Percentiles rank a stretch among this genome's conserved stretches.
These are phyloP conservation scores for Struthio camelus DNA, from an alignment of 2,113 vertebrate species.

Conservation along the genomic window DNA sequence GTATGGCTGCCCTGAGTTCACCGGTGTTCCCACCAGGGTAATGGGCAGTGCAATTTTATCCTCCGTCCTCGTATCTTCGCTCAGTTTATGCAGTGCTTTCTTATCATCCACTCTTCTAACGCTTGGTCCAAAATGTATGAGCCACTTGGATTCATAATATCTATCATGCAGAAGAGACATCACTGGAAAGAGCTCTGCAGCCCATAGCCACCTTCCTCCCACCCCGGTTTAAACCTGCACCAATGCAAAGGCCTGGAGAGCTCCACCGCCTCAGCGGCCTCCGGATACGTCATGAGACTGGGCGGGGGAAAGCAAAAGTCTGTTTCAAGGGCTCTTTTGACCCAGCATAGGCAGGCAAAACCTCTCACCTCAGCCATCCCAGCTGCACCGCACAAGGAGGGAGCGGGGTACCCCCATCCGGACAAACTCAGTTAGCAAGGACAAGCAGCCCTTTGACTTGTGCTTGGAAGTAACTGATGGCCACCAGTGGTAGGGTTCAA, in stretches of 20 bases:
- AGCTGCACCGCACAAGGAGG: not conserved
- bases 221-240: not conserved
- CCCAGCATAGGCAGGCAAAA: too few species aligned
- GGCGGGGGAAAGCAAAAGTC: not conserved
- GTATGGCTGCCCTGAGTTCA: not conserved
- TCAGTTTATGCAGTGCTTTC: accelerated
- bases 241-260: not conserved
- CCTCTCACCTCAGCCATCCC: not conserved
- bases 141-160: not conserved
- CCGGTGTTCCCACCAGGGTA: not conserved
- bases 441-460: accelerated
- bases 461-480: accelerated
- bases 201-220: not conserved
- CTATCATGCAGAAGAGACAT: not conserved
- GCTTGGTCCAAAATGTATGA: not conserved
- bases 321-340: not conserved
- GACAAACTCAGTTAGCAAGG: not conserved
- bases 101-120: not conserved
- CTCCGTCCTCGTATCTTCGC: not conserved
- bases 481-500: not conserved
- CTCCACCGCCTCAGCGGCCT: not conserved
- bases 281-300: not conserved
- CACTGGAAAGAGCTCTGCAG: not conserved
- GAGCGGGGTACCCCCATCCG: too few species aligned
- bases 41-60: not conserved